Conservation (phyloP, 1,140 invertebrate species). For the Aphelenchoides fujianensis region DNA sequence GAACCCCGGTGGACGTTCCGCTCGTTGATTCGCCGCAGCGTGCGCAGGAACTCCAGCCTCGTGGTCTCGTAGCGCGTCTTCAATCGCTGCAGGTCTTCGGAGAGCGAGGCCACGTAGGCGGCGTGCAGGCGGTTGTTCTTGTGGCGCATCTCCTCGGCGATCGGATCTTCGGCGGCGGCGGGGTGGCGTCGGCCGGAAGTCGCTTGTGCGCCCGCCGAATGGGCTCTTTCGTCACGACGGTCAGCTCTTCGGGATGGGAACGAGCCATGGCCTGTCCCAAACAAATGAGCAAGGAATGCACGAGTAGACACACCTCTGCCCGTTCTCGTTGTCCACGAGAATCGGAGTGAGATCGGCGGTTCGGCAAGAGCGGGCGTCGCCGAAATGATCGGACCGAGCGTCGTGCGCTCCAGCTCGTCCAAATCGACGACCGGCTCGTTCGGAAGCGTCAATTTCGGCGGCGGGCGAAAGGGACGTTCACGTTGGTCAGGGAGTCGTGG, state of each 20-base stretch:
- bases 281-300: too few relatives aligned
- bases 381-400: not conserved
- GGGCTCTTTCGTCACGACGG: too few relatives aligned
- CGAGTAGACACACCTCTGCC: too few relatives aligned
- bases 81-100: slow-evolving; percentile 8
- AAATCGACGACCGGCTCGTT: slow-evolving; percentile 4
- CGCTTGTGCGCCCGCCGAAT: slow-evolving; percentile 17
- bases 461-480: slow-evolving; percentile 14
- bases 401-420: slow-evolving; percentile 13
- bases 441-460: slow-evolving; percentile 17
- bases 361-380: not conserved
- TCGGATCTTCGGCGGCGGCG: not conserved
- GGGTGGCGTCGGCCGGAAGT: not conserved
- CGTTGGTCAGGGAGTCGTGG: slow-evolving; percentile 28
- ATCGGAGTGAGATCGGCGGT: not conserved
- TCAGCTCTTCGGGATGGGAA: too few relatives aligned
- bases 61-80: slow-evolving; percentile 18
- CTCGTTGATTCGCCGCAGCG: slow-evolving; percentile 17
- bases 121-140: slow-evolving; percentile 4
- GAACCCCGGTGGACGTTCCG: slow-evolving; percentile 4
- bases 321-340: not conserved
- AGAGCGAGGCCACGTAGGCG: not conserved
- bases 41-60: slow-evolving; percentile 3
- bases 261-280: too few relatives aligned
- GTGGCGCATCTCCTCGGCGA: not conserved